Base-by-base conservation (phyloP, 2,888 invertebrate species). In the Bedellia somnulentella region DNA sequence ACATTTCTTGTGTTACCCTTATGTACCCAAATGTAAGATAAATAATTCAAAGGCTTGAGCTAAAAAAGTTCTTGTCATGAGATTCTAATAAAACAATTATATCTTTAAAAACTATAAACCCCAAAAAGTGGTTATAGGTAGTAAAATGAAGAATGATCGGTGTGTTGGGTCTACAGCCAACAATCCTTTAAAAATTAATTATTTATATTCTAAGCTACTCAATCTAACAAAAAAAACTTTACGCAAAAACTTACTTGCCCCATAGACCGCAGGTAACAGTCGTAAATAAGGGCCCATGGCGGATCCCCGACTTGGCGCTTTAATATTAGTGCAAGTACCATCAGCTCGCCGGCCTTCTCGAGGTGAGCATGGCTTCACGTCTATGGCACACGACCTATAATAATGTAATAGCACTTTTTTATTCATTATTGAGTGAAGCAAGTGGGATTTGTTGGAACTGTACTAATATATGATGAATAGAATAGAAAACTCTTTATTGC, bases 301-400 rank as follows among this genome's bases (percentile, higher is more conserved):
- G 0, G 64, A 48, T 0, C 67, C 64, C 29, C 48, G 46, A 8
- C 49, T 44, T 0, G 63, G 64, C 11, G 50, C 39, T 36, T 56
- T 57, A 43, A 50, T 57, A 40, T 57, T 63, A 38, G 64, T 66
- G 37, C 64, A 68, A 2, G 62, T 61, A 3, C 66, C 64, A 37
- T 64, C 61, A 2, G 63, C 38, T 3, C 66, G 48, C 22, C 62
- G 58, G 21, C 57, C 64, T 42, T 63, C 64, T 30, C 63, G 57
- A 1, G 62, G 57, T 2, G 52, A 52, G 35, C 67, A 68, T 2
- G 52, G 37, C 28, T 44, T 57, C 34, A 62, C 41, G 2, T 56
- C 49, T 30, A 66, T 49, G 2, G 51, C 41, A 36, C 67, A 67
- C 24, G 35, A 37, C 18, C 67, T 67, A 40, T 12, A 34, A 41